Percentiles rank a stretch among this genome's conserved stretches.
Evolutionary conservation across 2,888 invertebrate species (phyloP).

Genomic region (Mactromeris polynyma): DNA sequence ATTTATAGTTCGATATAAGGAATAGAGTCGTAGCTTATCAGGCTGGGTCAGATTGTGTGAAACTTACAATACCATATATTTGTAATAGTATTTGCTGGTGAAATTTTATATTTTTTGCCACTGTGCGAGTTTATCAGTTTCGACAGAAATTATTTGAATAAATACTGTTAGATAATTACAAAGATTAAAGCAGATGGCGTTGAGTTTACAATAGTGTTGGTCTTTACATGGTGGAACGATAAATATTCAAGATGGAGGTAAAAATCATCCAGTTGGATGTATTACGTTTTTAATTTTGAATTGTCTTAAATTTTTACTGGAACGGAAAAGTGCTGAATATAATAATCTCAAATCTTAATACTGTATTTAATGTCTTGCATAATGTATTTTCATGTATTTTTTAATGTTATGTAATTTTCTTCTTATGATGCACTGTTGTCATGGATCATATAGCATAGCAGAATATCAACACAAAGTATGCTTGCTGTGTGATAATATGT

Average conservation of each 20-base stretch:
- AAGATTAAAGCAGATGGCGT: neutral
- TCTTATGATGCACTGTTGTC: neutral
- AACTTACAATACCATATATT: neutral
- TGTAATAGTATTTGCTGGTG: neutral
- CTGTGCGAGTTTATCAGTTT: conserved; percentile 4
- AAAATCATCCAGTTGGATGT: too few relatives aligned
- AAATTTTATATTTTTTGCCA: neutral
- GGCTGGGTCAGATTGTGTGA: neutral
- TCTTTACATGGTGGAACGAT: neutral
- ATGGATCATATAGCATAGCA: too few relatives aligned
- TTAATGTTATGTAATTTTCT: neutral
- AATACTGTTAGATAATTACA: neutral
- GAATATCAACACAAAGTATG: too few relatives aligned
- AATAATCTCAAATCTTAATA: neutral
- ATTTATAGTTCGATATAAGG: neutral
- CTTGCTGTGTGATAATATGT: neutral
- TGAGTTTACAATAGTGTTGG: neutral
- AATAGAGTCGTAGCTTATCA: neutral
- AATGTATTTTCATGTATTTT: neutral
- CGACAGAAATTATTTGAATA: neutral
- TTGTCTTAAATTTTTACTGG: neutral
- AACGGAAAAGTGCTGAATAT: neutral
- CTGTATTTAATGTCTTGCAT: neutral
- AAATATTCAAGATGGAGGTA: neutral
- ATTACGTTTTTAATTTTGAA: too few relatives aligned